Base-by-base conservation (phyloP, 1,140 invertebrate species). In the Drosophila asahinai region DNA sequence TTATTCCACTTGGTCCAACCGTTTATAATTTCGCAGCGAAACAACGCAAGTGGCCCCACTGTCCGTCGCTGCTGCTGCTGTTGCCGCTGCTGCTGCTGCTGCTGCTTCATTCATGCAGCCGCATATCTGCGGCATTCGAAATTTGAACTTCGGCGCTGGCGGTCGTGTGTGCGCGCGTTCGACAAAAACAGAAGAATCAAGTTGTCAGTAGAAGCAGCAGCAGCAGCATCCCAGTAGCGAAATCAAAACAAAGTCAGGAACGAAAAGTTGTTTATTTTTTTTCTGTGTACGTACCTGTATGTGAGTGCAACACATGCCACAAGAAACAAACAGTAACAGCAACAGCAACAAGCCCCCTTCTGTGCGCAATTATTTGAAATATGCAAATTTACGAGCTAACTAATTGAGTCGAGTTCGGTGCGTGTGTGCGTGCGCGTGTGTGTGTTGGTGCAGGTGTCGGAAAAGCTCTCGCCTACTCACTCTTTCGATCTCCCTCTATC, bases 311-410 rank as follows among this genome's bases (percentile, higher is more conserved):
- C 67, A 79, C 60, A 71, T 77, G 77, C 77, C 72, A 86, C 83
- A 87, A 67, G 43, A 42, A 57, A 67, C 72, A 30, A 77, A 62
- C 43, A 83, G 19, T 60, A 67, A 51, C 58, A 73, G n/a, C 52
- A 74, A 38, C 36, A 59, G 5, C 63, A 54, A 51, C 17, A 63
- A 54, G 38, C 43, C 48, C 66, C 59, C 57, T 33, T 48, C 57
- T 67, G 77, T 89, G 81, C 59, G 82, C 79, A 76, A 81, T 86
- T 66, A 86, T 86, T 79, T 57, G 63, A 84, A 89, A 90, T 89
- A 89, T 89, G 86, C 86, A 89, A 90, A 89, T 89, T 86, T 86
- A 86, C 82, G 86, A 89, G 78, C 86, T 89, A 90, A 89, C 81
- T 90, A 86, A 89, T 89, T 89, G 82, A 91, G 86, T 89, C 73